These are phyloP conservation scores for Hirtodrosophila confusa DNA, from an alignment of 2,888 invertebrate species.

Conservation along the genomic window DNA sequence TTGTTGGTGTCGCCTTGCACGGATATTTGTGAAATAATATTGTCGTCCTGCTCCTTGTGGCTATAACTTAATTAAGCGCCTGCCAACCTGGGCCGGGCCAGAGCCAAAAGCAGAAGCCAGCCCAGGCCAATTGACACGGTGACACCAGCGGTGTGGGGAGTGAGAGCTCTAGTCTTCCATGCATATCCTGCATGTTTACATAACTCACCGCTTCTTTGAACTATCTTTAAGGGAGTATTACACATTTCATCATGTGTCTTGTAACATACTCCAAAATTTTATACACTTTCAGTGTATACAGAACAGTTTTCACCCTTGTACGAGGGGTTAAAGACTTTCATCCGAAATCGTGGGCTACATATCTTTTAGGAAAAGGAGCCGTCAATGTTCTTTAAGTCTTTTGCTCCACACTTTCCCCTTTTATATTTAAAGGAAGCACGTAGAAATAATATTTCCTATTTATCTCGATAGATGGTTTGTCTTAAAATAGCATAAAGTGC, in stretches of 20 bases:
- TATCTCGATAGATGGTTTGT: too few species aligned
- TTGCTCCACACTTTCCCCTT: too few species aligned
- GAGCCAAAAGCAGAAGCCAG: constrained; percentile 29
- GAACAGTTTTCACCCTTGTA: too few species aligned
- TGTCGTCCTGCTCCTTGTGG: constrained; percentile 45
- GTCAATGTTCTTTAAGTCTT: too few species aligned
- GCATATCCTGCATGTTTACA: constrained; percentile 58
- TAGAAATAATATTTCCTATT: too few species aligned
- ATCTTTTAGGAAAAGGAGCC: too few species aligned
- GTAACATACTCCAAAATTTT: not conserved
- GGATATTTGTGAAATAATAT: constrained; percentile 78
- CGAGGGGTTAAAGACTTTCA: too few species aligned
- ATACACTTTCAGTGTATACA: too few species aligned
- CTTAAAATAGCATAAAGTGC: too few species aligned
- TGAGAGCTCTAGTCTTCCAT: constrained; percentile 22
- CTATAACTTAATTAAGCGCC: constrained; percentile 71
- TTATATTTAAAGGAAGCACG: too few species aligned
- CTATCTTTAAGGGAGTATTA: not conserved
- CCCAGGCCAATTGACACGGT: constrained; percentile 71
- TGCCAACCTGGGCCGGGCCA: constrained; percentile 35
- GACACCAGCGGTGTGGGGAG: constrained; percentile 58
- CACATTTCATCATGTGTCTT: not conserved
- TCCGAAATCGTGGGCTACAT: too few species aligned
- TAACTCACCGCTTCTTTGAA: constrained; percentile 56
- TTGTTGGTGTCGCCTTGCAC: constrained; percentile 77